Conservation (phyloP, 2,888 invertebrate genomes). For the Lottia gigantea region DNA sequence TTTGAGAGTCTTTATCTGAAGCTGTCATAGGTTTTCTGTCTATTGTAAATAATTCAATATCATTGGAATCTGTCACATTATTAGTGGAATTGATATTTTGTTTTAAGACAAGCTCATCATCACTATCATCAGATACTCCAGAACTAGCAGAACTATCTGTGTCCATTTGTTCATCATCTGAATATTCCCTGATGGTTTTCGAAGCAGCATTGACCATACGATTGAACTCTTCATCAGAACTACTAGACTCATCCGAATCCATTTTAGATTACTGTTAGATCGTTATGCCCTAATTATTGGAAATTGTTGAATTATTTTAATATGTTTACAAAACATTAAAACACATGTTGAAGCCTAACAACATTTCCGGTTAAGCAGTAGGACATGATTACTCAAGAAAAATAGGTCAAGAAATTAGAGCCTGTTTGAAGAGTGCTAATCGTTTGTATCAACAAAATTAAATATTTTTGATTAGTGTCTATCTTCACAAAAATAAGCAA, state of each 20-base stretch:
- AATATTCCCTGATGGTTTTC: neutral
- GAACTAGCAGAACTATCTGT: neutral
- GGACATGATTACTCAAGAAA: neutral
- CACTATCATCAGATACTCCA: neutral
- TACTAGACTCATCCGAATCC: neutral
- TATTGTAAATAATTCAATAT: neutral
- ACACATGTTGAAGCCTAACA: slow-evolving; percentile 4
- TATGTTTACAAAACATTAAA: neutral
- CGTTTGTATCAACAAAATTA: too few species aligned
- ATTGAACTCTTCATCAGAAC: neutral
- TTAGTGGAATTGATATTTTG: neutral
- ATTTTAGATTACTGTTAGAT: neutral
- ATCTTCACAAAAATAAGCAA: too few species aligned
- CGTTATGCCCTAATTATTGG: too few species aligned
- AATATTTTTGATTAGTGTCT: too few species aligned
- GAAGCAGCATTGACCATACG: neutral
- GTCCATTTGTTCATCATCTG: neutral
- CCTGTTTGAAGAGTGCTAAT: too few species aligned
- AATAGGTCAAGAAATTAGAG: neutral
- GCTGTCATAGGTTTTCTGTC: neutral
- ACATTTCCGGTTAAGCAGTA: neutral
- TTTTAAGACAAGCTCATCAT: neutral
- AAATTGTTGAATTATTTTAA: neutral
- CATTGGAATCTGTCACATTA: neutral
- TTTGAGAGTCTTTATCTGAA: neutral